Percentiles rank a stretch among this genome's conserved stretches.
Evolutionary conservation across 2,888 invertebrate genomes (phyloP).

Genomic region (Stenotaenia linearis): DNA sequence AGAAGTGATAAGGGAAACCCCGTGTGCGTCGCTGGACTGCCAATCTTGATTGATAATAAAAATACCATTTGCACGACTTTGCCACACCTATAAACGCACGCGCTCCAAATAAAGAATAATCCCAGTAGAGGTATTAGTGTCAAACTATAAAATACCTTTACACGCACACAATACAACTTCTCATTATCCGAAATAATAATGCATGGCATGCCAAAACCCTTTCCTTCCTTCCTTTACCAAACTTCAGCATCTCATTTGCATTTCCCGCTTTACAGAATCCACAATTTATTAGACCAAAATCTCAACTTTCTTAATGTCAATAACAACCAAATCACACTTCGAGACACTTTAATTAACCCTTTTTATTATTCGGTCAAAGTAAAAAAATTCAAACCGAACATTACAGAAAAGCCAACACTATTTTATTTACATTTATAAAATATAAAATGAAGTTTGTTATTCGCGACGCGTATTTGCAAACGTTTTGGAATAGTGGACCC

Average conservation of each 20-base stretch:
- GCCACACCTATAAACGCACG: neutral
- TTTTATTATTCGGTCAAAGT: too few species aligned
- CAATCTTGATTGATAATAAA: neutral
- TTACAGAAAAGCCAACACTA: too few species aligned
- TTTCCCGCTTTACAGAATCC: neutral
- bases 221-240: too few species aligned
- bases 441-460: too few species aligned
- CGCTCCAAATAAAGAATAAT: neutral
- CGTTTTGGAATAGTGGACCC: neutral
- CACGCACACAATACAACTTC: neutral
- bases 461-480: neutral
- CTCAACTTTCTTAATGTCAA: neutral
- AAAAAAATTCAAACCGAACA: too few species aligned
- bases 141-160: neutral
- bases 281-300: neutral
- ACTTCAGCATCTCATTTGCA: neutral
- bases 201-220: neutral
- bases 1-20: neutral
- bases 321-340: too few species aligned
- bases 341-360: too few species aligned
- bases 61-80: neutral
- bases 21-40: neutral
- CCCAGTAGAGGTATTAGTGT: neutral
- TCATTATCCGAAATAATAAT: neutral
- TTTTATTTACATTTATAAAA: too few species aligned